Percentiles rank a stretch among this genome's conserved stretches.
Conservation (phyloP, 2,797 vertebrate genomes). For the Acanthornis magna region DNA sequence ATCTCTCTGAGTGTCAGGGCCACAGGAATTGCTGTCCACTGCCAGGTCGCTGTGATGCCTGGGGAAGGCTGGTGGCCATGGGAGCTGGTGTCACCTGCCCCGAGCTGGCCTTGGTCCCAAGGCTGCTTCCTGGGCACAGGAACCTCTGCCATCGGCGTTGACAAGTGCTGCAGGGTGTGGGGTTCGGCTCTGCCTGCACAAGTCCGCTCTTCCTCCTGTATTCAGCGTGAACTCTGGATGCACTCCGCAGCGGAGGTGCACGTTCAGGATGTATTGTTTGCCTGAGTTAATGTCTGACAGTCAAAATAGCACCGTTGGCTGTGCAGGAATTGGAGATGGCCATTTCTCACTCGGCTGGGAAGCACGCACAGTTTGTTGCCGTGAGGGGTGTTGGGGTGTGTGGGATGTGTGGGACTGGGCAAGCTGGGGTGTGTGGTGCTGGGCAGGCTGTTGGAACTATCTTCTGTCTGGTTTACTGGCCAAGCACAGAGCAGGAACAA, state of each 20-base stretch:
- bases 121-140: not conserved
- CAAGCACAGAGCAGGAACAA: fast-evolving
- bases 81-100: not conserved
- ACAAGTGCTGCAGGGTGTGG: not conserved
- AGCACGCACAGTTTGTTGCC: fast-evolving
- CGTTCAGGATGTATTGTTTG: fast-evolving
- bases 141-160: fast-evolving
- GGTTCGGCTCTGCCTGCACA: not conserved
- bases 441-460: not conserved
- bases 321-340: fast-evolving
- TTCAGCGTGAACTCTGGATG: not conserved
- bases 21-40: not conserved
- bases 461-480: not conserved
- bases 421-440: fast-evolving
- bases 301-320: fast-evolving
- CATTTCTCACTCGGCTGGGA: fast-evolving
- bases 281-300: not conserved
- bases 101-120: not conserved
- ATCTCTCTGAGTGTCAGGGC: not conserved
- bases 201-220: not conserved
- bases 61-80: not conserved
- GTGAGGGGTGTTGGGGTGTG: fast-evolving
- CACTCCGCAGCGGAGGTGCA: not conserved
- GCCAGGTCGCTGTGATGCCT: fast-evolving
- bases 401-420: not conserved